Percentiles rank a stretch among this genome's conserved stretches.
These are phyloP conservation scores for Apeltes quadracus DNA, from an alignment of 2,113 vertebrate genomes.

Conservation along the genomic window DNA sequence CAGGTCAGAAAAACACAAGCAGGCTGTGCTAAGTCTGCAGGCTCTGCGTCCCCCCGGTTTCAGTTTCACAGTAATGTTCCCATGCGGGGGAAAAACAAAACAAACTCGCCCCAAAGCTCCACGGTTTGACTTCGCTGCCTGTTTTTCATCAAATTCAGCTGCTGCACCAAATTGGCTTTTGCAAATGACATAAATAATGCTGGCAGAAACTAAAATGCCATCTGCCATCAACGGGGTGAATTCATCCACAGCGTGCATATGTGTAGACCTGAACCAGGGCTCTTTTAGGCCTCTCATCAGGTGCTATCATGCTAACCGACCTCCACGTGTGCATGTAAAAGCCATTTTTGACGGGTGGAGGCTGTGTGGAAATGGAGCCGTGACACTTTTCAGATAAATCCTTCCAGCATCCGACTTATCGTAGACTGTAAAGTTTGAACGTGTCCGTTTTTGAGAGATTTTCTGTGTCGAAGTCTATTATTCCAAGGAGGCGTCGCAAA, in stretches of 20 bases:
- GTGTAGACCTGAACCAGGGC: neutral
- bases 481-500: neutral
- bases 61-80: conserved; percentile 34
- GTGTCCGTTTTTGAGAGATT: neutral
- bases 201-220: neutral
- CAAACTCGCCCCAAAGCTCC: conserved; percentile 17
- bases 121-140: conserved; percentile 7
- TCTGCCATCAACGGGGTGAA: too few species aligned
- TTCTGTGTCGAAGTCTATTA: neutral
- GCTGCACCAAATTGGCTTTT: conserved; percentile 8
- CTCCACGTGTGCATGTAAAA: neutral
- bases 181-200: conserved; percentile 10
- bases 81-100: conserved; percentile 25
- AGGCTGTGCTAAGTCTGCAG: conserved; percentile 29
- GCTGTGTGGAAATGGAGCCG: neutral
- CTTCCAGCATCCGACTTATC: neutral
- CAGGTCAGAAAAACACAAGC: conserved; percentile 38
- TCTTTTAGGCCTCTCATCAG: neutral
- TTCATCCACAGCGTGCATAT: neutral
- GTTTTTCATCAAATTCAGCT: conserved; percentile 25
- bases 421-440: neutral
- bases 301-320: neutral
- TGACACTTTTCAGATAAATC: conserved; percentile 12
- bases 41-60: conserved; percentile 11
- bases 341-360: conserved; percentile 5